Conservation (phyloP, 2,888 invertebrate genomes). For the Rhingia campestris region DNA sequence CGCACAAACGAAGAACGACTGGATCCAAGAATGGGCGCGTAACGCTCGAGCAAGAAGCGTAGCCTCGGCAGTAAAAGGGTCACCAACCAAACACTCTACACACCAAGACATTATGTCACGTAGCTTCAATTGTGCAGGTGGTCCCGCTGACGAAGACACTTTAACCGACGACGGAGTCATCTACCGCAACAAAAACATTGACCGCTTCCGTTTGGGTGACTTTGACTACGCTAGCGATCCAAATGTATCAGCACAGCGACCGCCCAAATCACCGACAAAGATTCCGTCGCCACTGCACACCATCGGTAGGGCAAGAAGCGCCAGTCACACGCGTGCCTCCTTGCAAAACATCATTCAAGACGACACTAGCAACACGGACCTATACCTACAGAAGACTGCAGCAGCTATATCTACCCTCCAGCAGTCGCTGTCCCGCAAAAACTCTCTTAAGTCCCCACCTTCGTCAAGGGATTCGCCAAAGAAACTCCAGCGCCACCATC, state of each 20-base stretch:
- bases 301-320: slow-evolving; percentile 83
- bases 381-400: slow-evolving; percentile 85
- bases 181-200: slow-evolving; percentile 78
- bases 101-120: slow-evolving; percentile 80
- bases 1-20: slow-evolving; percentile 82
- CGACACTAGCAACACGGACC: slow-evolving; percentile 83
- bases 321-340: slow-evolving; percentile 82
- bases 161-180: slow-evolving; percentile 80
- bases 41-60: slow-evolving; percentile 84
- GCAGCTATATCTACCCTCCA: slow-evolving; percentile 80
- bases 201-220: slow-evolving; percentile 80
- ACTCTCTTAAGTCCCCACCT: slow-evolving; percentile 81
- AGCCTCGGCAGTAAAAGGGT: slow-evolving; percentile 76
- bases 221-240: slow-evolving; percentile 82
- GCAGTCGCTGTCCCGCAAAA: slow-evolving; percentile 81
- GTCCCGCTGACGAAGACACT: slow-evolving; percentile 77
- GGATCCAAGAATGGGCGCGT: slow-evolving; percentile 87
- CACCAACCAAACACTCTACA: slow-evolving; percentile 64
- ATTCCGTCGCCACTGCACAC: slow-evolving; percentile 91
- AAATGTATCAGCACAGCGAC: slow-evolving; percentile 73
- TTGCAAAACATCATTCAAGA: slow-evolving; percentile 77
- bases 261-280: slow-evolving; percentile 86
- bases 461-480: slow-evolving; percentile 76
- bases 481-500: slow-evolving; percentile 73
- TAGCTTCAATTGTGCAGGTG: slow-evolving; percentile 80